Conservation (phyloP, 2,113 vertebrate genomes). For the Notiomystis cincta region DNA sequence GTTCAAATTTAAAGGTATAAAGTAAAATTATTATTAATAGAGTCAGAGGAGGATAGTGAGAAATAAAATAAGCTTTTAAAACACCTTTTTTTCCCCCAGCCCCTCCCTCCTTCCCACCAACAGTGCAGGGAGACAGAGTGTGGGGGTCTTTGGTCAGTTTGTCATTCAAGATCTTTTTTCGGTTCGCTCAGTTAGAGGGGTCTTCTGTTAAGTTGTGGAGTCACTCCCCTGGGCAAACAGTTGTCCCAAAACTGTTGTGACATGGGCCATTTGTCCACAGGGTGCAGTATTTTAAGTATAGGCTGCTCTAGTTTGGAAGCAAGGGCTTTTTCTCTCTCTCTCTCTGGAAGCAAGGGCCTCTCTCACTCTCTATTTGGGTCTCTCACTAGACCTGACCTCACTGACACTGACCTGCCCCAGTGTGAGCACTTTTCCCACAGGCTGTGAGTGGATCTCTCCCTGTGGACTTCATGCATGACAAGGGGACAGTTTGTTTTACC, state of each 20-base stretch:
- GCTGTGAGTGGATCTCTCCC: not conserved
- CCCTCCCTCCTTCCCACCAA: rapidly evolving
- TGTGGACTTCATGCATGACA: too few species aligned
- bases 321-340: not conserved
- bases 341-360: not conserved
- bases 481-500: not conserved
- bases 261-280: rapidly evolving
- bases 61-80: not conserved
- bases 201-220: too few species aligned
- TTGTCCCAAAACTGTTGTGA: not conserved
- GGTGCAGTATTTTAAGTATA: not conserved
- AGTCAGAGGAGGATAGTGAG: not conserved
- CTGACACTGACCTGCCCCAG: not conserved
- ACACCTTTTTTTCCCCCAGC: not conserved
- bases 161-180: rapidly evolving
- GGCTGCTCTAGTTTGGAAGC: not conserved
- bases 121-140: not conserved
- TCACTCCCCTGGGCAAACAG: not conserved
- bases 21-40: not conserved
- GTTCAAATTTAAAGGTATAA: not conserved
- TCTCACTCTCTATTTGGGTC: not conserved
- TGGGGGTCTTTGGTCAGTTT: not conserved
- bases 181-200: not conserved
- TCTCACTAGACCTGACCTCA: not conserved
- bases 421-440: not conserved